phyloP scores from a whole-genome alignment of 2,113 vertebrate species.

The Chlamydotis undulata region DNA sequence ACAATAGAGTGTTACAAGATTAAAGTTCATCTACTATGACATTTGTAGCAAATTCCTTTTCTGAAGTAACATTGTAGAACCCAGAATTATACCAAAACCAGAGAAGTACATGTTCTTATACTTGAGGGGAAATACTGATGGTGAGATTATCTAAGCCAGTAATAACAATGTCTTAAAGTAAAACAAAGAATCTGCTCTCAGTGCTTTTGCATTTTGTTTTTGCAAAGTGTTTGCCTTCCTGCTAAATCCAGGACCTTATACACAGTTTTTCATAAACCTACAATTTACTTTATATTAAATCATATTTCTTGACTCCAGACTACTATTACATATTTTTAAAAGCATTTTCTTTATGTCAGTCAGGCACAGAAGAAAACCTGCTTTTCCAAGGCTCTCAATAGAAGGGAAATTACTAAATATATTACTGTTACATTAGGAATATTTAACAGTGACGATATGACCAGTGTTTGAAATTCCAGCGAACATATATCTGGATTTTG shows the following conservation, averaged over 20 bases:
- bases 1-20: constrained; percentile 1
- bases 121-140: neutral
- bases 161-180: neutral
- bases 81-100: neutral
- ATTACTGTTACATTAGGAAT: neutral
- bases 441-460: neutral
- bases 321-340: neutral
- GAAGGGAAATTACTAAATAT: neutral
- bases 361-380: neutral
- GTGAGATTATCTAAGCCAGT: neutral
- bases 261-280: neutral
- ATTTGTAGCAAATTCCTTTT: constrained; percentile 12
- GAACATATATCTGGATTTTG: neutral
- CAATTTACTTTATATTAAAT: neutral
- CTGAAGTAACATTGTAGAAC: neutral
- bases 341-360: neutral
- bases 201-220: neutral
- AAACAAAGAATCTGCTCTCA: neutral
- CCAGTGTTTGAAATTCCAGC: neutral
- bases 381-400: neutral
- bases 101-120: neutral
- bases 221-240: neutral
- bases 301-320: neutral
- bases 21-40: neutral
- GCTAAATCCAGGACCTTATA: neutral